phyloP scores from a whole-genome alignment of 2,888 invertebrate genomes.

The Drosophila subsilvestris region DNA sequence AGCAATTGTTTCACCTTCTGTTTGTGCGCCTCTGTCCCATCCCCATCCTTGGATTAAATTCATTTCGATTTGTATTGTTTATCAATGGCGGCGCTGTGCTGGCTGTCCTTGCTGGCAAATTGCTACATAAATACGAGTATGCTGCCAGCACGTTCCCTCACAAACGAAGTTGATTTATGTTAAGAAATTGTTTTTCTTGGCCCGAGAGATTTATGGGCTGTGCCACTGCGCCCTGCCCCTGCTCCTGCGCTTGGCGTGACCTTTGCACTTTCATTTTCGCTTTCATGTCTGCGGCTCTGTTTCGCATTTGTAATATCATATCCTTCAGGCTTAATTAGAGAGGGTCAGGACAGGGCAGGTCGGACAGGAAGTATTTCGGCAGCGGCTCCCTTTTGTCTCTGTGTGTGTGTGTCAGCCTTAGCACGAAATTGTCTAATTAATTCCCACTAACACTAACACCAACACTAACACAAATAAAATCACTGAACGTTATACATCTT shows the following conservation, averaged over 20 bases:
- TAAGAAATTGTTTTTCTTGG: conserved; percentile 36
- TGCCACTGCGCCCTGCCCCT: conserved; percentile 1
- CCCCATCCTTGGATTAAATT: conserved; percentile 30
- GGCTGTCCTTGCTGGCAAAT: conserved; percentile 39
- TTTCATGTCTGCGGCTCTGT: conserved; percentile 17
- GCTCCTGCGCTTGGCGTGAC: conserved; percentile 32
- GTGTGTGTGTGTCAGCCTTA: conserved; percentile 18
- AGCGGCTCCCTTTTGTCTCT: background rate
- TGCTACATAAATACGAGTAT: conserved; percentile 30
- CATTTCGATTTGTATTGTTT: conserved; percentile 34
- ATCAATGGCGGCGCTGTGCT: conserved; percentile 20
- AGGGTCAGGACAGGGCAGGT: conserved; percentile 20
- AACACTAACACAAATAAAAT: conserved; percentile 51
- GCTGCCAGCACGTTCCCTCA: conserved; percentile 14
- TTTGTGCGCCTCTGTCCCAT: conserved; percentile 1
- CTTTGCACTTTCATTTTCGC: conserved; percentile 36
- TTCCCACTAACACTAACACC: conserved; percentile 26
- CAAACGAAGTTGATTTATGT: conserved; percentile 33
- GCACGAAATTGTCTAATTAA: conserved; percentile 63
- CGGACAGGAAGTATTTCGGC: conserved; percentile 20
- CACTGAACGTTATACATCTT: conserved; percentile 60
- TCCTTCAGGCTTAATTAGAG: conserved; percentile 42
- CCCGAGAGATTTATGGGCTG: conserved; percentile 24
- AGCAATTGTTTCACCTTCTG: conserved; percentile 5
- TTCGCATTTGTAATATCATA: conserved; percentile 39